These are phyloP conservation scores for Dicrurus megarhynchus DNA, from an alignment of 2,113 vertebrate genomes.

Conservation along the genomic window DNA sequence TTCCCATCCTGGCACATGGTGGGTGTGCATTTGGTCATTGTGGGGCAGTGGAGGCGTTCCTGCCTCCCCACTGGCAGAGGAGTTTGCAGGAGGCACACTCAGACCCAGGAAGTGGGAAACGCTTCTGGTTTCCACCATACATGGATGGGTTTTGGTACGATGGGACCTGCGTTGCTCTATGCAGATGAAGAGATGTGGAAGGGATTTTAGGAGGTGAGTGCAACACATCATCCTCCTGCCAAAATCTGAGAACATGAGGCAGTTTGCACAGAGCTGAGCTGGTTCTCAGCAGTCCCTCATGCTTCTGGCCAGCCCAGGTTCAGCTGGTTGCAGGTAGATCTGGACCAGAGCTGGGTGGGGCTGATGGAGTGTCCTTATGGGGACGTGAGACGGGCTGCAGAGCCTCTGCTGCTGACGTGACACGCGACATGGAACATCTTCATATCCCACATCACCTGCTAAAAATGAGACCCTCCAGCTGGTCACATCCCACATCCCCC, in stretches of 20 bases:
- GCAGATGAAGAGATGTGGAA: not conserved
- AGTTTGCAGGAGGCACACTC: not conserved
- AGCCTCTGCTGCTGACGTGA: not conserved
- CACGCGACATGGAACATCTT: not conserved
- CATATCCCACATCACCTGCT: not conserved
- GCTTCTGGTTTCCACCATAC: not conserved
- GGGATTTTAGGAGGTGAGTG: not conserved
- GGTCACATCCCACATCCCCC: not conserved
- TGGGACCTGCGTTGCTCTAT: not conserved
- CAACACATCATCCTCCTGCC: not conserved
- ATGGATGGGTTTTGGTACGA: not conserved
- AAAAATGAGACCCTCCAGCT: not conserved
- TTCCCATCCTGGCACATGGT: accelerated
- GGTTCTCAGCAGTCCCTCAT: not conserved
- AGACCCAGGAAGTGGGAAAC: not conserved
- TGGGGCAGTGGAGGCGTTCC: not conserved
- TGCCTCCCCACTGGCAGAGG: not conserved
- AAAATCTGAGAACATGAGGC: not conserved
- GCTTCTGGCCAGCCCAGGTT: not conserved
- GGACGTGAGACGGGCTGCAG: not conserved
- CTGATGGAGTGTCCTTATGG: not conserved
- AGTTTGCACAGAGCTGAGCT: not conserved
- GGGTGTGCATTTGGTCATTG: not conserved
- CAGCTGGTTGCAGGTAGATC: not conserved
- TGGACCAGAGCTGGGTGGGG: not conserved